Conservation (phyloP, 2,888 invertebrate genomes). For the Platycheirus rosarum region DNA sequence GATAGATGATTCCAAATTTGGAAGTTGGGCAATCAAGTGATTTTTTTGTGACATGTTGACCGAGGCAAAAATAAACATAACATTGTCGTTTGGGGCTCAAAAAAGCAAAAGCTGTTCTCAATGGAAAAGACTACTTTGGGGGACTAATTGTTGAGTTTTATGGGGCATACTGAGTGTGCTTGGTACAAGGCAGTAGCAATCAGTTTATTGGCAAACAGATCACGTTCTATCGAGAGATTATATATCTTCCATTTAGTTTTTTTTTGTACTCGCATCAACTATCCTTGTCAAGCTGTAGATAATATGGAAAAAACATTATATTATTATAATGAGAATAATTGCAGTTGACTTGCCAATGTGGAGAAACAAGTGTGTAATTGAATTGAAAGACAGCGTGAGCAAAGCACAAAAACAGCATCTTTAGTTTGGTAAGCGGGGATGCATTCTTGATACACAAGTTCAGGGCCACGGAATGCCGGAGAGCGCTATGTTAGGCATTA, state of each 20-base stretch:
- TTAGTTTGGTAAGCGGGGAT: conserved; percentile 17
- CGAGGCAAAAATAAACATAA: conserved; percentile 47
- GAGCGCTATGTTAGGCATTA: not conserved
- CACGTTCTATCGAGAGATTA: conserved; percentile 68
- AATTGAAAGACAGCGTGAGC: conserved; percentile 35
- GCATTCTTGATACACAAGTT: conserved; percentile 15
- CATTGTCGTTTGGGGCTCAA: conserved; percentile 24
- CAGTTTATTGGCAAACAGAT: conserved; percentile 63
- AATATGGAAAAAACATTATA: conserved; percentile 59
- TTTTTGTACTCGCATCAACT: conserved; percentile 37
- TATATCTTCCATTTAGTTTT: conserved; percentile 19
- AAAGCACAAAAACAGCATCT: conserved; percentile 11
- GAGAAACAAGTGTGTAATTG: conserved; percentile 59
- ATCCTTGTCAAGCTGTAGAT: conserved; percentile 55
- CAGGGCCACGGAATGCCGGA: not conserved
- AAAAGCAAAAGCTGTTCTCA: conserved; percentile 65
- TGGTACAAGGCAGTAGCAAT: conserved; percentile 1
- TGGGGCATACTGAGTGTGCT: conserved; percentile 41
- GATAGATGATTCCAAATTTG: conserved; percentile 60
- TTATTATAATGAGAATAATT: conserved; percentile 72
- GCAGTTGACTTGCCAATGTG: conserved; percentile 65
- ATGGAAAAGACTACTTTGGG: conserved; percentile 70
- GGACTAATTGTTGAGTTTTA: conserved; percentile 65
- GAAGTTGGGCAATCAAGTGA: conserved; percentile 64
- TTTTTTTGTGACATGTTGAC: conserved; percentile 67